These are phyloP conservation scores for Sycophaga agraensis DNA, from an alignment of 1,140 invertebrate genomes.

Conservation along the genomic window DNA sequence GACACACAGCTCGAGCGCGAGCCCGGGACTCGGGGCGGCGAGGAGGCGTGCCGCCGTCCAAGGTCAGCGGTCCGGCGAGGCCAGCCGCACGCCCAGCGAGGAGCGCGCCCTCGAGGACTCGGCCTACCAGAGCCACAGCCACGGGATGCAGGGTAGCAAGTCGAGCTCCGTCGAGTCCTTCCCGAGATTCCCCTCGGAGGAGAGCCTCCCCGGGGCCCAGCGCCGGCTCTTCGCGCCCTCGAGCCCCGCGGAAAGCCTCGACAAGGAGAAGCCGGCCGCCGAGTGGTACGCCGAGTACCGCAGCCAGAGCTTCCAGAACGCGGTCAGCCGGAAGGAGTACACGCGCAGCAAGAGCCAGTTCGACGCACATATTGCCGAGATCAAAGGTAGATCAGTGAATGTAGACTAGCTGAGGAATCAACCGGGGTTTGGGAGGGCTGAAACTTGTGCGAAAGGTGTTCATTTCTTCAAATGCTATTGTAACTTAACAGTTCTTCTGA, in stretches of 20 bases:
- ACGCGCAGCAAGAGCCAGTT: conserved; percentile 76
- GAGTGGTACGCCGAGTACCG: conserved; percentile 66
- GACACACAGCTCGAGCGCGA: conserved; percentile 2
- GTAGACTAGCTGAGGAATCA: no score
- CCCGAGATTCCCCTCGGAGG: conserved; percentile 63
- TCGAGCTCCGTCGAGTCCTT: conserved; percentile 58
- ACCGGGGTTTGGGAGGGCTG: no score
- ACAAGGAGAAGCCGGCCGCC: conserved; percentile 45
- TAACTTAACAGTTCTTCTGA: no score
- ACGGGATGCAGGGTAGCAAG: conserved; percentile 52
- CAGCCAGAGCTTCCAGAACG: conserved; percentile 59
- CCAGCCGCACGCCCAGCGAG: conserved; percentile 61
- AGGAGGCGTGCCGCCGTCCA: background rate
- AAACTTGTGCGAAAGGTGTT: no score
- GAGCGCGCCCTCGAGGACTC: conserved; percentile 60
- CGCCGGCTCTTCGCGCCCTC: conserved; percentile 42
- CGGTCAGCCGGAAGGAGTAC: conserved; percentile 64
- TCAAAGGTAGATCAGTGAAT: conserved; percentile 78
- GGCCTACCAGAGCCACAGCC: conserved; percentile 62
- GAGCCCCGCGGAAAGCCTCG: conserved; percentile 36
- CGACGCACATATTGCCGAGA: conserved; percentile 82
- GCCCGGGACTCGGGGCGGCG: background rate
- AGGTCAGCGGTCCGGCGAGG: conserved; percentile 9
- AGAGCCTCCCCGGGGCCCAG: conserved; percentile 45
- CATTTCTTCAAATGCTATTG: no score